Evolutionary conservation across 2,797 vertebrate species (phyloP).

Genomic region (Hyperoplus lanceolatus): DNA sequence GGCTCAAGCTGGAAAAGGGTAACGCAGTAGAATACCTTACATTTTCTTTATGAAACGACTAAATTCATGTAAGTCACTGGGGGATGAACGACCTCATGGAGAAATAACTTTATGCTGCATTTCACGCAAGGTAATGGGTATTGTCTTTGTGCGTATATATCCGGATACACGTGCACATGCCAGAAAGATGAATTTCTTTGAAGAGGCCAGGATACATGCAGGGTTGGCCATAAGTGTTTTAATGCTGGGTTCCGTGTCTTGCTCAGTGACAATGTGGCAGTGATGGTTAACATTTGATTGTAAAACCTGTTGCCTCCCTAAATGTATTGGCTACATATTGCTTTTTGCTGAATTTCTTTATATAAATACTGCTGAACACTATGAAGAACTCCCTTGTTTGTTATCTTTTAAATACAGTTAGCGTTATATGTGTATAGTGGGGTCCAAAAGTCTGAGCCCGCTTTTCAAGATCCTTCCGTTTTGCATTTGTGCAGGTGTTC

Average conservation of each 20-base stretch:
- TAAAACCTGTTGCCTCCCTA: constrained; percentile 9
- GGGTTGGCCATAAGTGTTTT: neutral
- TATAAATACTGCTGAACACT: constrained; percentile 7
- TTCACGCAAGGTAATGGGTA: constrained; percentile 59
- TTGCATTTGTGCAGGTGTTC: too few species aligned
- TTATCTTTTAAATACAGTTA: neutral
- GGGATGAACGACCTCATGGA: constrained; percentile 55
- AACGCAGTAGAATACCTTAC: constrained; percentile 70
- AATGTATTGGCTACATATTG: constrained; percentile 26
- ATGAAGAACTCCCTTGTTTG: neutral
- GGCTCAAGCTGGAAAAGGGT: constrained; percentile 64
- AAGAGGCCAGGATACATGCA: neutral
- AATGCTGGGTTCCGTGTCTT: constrained; percentile 1
- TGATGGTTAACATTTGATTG: neutral
- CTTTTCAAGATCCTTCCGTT: too few species aligned
- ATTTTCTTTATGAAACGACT: constrained; percentile 76
- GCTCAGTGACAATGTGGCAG: constrained; percentile 4
- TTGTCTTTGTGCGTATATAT: constrained; percentile 47
- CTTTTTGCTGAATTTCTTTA: constrained; percentile 3
- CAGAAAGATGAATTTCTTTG: constrained; percentile 6
- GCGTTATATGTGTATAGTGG: neutral
- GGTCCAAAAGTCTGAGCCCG: too few species aligned
- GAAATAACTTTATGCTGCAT: constrained; percentile 54
- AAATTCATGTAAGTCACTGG: constrained; percentile 64
- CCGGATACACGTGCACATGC: constrained; percentile 23